A percentile compares a stretch with the other conserved stretches of the same genome.
phyloP scores from a whole-genome alignment of 37 sponge, comb jelly and placozoan species.

The Ianthella basta region DNA sequence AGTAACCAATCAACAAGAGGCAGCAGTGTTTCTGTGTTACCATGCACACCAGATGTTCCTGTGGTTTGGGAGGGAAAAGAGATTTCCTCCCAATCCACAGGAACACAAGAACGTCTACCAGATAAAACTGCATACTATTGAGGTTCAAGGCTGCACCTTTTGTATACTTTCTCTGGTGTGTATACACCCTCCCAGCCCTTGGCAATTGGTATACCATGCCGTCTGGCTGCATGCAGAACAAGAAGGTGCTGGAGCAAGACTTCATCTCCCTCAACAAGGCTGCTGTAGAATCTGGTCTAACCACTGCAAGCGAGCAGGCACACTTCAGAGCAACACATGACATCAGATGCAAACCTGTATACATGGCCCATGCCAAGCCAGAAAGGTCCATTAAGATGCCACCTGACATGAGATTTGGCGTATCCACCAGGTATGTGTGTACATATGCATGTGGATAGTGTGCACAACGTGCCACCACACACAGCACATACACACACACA shows the following conservation, averaged over 20 bases:
- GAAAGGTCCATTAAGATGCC: constrained; percentile 22
- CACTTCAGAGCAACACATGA: constrained; percentile 88
- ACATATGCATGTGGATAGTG: not conserved
- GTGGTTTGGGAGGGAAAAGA: too few relatives aligned
- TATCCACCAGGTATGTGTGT: constrained; percentile 66
- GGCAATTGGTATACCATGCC: constrained; percentile 58
- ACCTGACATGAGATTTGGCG: constrained; percentile 77
- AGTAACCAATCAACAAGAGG: too few relatives aligned
- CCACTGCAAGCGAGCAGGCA: constrained; percentile 87
- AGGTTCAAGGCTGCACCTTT: too few relatives aligned
- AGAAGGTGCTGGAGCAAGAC: constrained; percentile 65
- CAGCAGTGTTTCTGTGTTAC: too few relatives aligned
- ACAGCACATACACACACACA: not conserved
- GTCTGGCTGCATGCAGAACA: not conserved
- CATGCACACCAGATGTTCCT: too few relatives aligned
- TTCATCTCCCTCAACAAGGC: constrained; percentile 82
- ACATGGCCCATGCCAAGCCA: not conserved
- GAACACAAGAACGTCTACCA: too few relatives aligned
- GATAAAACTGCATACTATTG: too few relatives aligned
- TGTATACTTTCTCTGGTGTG: not conserved
- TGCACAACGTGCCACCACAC: not conserved
- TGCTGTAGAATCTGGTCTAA: constrained; percentile 78
- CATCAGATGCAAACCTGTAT: constrained; percentile 56
- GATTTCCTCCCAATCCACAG: too few relatives aligned
- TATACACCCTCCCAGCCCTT: constrained; percentile 41